Evolutionary conservation across 2,113 vertebrate genomes (phyloP), one percentile per base, ranked within the genome.

Genomic region (Oreotrochilus melanogaster): DNA sequence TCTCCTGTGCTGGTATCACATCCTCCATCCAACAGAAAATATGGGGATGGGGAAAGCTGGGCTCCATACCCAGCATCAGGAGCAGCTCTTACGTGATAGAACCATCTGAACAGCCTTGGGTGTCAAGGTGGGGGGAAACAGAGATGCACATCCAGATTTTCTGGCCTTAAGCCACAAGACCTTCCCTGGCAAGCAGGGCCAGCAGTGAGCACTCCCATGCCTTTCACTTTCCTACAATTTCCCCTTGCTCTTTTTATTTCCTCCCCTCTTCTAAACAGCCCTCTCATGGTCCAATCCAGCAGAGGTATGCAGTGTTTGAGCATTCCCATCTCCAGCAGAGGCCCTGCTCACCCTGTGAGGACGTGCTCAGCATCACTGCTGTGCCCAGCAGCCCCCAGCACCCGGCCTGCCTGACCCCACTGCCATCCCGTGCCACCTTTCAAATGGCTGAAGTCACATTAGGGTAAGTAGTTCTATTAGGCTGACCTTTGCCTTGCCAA

Each of bases 171-270:
- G 30, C 47, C 4, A 1, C 74, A 31, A 72, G 48, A 48, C 9
- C 23, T 62, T 21, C 48, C 16, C 76, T 35, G 45, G 60, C 0
- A 0, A 45, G 43, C 0, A 0, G 18, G 47, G n/a, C 66, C 45
- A 47, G 60, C 73, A 27, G 15, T 4, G 80, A 45, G 4, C 1
- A 10, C 0, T 0, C 27, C 11, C 4, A 13, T 4, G 30, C 7
- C 0, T 37, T 48, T 86, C 12, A 2, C 42, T 22, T 72, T 50
- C 31, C 61, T 30, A 7, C 82, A 43, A 24, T 66, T 73, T 54
- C 22, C 60, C 62, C 4, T 19, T 53, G 21, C 80, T 35, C 54
- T 62, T 78, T 54, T 18, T 18, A 66, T 27, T n/a, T 31, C 48
- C 57, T n/a, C 39, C 14, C 21, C 22, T 31, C 39, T 48, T 66